These are phyloP conservation scores for Trematocara nigrifrons DNA, from an alignment of 2,113 vertebrate species.

Conservation along the genomic window DNA sequence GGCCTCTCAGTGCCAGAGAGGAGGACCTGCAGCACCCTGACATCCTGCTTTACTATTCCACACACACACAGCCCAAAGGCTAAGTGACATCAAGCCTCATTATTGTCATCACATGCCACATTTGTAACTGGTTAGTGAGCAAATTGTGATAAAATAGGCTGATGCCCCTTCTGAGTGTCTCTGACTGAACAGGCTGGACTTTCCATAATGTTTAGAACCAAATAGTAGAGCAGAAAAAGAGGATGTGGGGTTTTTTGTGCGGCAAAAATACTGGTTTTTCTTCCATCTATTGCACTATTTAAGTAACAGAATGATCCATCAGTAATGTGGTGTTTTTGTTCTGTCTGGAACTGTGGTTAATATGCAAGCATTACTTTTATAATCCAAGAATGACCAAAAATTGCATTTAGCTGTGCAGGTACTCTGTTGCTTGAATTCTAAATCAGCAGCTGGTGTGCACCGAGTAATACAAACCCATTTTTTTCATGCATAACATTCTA, in stretches of 20 bases:
- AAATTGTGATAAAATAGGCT: constrained; percentile 91
- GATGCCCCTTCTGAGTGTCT: constrained; percentile 66
- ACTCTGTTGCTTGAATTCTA: not conserved
- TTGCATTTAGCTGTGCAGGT: not conserved
- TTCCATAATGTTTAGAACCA: constrained; percentile 24
- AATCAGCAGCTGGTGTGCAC: not conserved
- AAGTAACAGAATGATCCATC: not conserved
- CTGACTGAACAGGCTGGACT: constrained; percentile 69
- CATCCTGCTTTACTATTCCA: constrained; percentile 78
- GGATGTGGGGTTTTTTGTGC: not conserved
- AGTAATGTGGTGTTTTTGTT: not conserved
- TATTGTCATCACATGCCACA: constrained; percentile 93
- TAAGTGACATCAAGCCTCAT: constrained; percentile 90
- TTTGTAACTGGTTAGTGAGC: constrained; percentile 88
- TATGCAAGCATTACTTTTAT: not conserved
- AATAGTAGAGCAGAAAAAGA: not conserved
- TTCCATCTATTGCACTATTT: not conserved
- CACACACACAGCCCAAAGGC: constrained; percentile 75
- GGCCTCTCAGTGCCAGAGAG: constrained; percentile 42
- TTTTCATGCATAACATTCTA: not conserved
- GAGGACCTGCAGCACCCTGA: constrained; percentile 47
- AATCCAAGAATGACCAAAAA: not conserved
- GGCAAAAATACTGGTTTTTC: not conserved
- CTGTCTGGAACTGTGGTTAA: not conserved
- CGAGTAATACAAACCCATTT: not conserved